phyloP scores from a whole-genome alignment of 1,140 invertebrate species.

The Capitella teleta region DNA sequence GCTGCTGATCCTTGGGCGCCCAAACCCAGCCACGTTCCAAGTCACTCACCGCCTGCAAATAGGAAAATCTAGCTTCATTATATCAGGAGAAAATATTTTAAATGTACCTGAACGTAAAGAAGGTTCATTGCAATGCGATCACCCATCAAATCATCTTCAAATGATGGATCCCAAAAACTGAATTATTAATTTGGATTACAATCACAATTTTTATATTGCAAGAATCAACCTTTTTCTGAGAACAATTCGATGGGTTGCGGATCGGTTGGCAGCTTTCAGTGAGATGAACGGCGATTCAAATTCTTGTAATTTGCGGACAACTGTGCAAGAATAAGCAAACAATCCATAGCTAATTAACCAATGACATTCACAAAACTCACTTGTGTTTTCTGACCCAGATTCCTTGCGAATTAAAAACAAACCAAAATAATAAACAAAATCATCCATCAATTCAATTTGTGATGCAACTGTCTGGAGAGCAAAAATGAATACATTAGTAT shows the following conservation, averaged over 20 bases:
- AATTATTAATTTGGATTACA: too few relatives aligned
- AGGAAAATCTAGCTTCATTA: too few relatives aligned
- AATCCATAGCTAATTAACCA: background rate
- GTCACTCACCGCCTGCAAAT: slow-evolving; percentile 70
- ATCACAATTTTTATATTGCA: too few relatives aligned
- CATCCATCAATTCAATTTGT: slow-evolving; percentile 60
- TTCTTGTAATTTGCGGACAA: slow-evolving; percentile 77
- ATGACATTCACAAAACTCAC: slow-evolving; percentile 37
- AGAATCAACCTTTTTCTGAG: slow-evolving; percentile 33
- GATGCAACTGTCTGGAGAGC: slow-evolving; percentile 57
- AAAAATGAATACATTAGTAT: background rate
- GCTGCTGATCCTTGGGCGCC: slow-evolving; percentile 56
- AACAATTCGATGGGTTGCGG: slow-evolving; percentile 34
- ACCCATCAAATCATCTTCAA: slow-evolving; percentile 68
- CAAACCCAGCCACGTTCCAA: slow-evolving; percentile 74
- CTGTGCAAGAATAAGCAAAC: slow-evolving; percentile 41
- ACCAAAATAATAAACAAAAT: slow-evolving; percentile 75
- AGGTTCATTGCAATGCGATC: slow-evolving; percentile 73
- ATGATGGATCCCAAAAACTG: slow-evolving; percentile 78
- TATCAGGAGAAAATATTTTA: too few relatives aligned
- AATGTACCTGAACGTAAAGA: slow-evolving; percentile 61
- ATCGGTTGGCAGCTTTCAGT: slow-evolving; percentile 51
- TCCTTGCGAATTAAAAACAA: slow-evolving; percentile 72
- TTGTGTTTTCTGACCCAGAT: slow-evolving; percentile 53
- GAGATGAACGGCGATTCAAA: slow-evolving; percentile 94